phyloP scores from a whole-genome alignment of 2,888 invertebrate genomes.

The Eustalomyia histrio region DNA sequence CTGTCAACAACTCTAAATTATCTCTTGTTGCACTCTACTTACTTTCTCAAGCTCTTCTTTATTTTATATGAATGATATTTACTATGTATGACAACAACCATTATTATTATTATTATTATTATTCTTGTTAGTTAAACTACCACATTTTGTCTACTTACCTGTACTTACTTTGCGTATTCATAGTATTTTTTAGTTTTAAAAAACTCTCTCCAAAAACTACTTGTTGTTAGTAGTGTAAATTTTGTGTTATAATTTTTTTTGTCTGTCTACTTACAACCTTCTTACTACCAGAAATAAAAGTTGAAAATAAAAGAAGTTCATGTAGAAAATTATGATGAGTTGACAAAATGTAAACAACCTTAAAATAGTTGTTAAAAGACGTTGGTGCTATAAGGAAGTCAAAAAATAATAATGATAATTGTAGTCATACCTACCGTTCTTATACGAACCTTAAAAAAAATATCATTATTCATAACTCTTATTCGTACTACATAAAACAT shows the following conservation, averaged over 20 bases:
- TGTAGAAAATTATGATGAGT: conserved; percentile 60
- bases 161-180: conserved; percentile 15
- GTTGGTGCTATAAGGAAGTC: conserved; percentile 63
- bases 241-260: conserved; percentile 35
- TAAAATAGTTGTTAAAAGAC: conserved; percentile 60
- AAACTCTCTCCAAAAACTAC: conserved; percentile 8
- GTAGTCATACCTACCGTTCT: conserved; percentile 6
- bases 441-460: neutral
- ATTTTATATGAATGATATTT: too few relatives aligned
- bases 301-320: conserved; percentile 42
- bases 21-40: too few relatives aligned
- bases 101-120: neutral
- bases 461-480: conserved; percentile 5
- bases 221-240: conserved; percentile 39
- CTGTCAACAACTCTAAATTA: too few relatives aligned
- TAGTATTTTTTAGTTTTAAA: conserved; percentile 27
- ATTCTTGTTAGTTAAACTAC: too few relatives aligned
- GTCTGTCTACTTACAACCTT: conserved; percentile 3
- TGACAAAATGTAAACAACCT: conserved; percentile 64
- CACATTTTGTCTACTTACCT: conserved; percentile 33
- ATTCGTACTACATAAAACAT: conserved; percentile 1
- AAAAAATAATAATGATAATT: conserved; percentile 22
- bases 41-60: too few relatives aligned
- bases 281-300: conserved; percentile 33
- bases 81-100: too few relatives aligned